Conservation (phyloP, 2,113 vertebrate species). For the Myrmophylax atrothorax region DNA sequence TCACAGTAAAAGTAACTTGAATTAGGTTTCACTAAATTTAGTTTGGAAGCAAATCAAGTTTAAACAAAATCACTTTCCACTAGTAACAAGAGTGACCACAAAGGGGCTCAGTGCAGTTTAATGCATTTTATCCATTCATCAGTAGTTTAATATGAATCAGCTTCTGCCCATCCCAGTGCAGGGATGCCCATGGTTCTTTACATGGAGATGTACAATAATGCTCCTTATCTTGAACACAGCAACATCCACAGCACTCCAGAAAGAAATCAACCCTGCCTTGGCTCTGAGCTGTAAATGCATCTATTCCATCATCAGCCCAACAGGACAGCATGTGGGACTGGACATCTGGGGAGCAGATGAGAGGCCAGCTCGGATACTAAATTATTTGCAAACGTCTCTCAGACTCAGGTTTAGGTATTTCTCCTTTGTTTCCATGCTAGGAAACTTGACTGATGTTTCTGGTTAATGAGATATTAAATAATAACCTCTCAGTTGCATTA, state of each 20-base stretch:
- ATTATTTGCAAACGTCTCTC: background rate
- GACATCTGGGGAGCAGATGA: constrained; percentile 55
- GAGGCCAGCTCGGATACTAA: background rate
- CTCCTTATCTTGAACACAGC: background rate
- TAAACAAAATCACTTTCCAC: background rate
- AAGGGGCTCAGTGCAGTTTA: background rate
- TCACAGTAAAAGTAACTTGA: background rate
- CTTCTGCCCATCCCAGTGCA: background rate
- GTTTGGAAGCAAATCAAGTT: background rate
- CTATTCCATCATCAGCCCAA: background rate
- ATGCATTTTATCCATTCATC: background rate
- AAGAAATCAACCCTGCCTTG: background rate
- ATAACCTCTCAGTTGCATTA: background rate
- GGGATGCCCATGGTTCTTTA: background rate
- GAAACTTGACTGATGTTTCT: background rate
- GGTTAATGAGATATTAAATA: background rate
- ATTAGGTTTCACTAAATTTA: background rate
- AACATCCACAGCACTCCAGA: background rate
- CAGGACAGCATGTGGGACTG: background rate
- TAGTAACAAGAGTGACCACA: background rate
- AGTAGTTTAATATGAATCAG: background rate
- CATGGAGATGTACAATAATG: background rate
- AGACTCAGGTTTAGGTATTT: background rate
- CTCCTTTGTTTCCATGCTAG: background rate
- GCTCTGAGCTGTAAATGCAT: constrained; percentile 16